phyloP scores from a whole-genome alignment of 2,888 invertebrate species.

The Tenthredo notha region DNA sequence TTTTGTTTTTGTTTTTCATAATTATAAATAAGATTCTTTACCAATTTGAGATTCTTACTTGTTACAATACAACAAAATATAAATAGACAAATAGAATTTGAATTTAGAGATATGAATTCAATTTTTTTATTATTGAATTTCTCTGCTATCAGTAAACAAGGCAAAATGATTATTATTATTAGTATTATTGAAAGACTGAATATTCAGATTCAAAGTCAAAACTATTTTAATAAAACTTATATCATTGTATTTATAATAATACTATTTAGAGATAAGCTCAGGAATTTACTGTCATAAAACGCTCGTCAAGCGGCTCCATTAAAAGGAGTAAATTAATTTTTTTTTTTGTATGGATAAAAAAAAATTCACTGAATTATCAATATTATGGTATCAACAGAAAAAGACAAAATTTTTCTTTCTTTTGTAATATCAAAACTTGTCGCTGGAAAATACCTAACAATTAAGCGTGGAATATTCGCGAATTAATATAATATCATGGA shows the following conservation, averaged over 20 bases:
- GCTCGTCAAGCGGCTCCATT: background rate
- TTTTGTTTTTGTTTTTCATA: background rate
- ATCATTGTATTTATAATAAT: constrained; percentile 25
- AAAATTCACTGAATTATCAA: background rate
- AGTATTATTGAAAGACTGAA: constrained; percentile 1
- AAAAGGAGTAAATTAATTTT: background rate
- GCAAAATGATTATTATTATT: background rate
- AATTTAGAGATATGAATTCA: background rate
- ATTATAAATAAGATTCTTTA: background rate
- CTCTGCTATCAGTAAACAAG: background rate
- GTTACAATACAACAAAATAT: background rate
- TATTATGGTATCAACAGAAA: background rate
- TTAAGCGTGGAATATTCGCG: constrained; percentile 11
- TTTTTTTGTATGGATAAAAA: background rate
- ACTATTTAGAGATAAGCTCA: constrained; percentile 34
- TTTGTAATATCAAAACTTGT: background rate
- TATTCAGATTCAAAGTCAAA: background rate
- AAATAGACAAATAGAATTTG: background rate
- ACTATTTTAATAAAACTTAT: constrained; percentile 19
- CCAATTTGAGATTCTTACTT: constrained; percentile 15
- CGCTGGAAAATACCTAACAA: background rate
- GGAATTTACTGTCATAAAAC: background rate
- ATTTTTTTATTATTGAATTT: background rate
- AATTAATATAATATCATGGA: background rate
- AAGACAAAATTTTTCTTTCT: background rate